Evolutionary conservation across 2,888 invertebrate genomes (phyloP).

Genomic region (Aleiodes alternator): DNA sequence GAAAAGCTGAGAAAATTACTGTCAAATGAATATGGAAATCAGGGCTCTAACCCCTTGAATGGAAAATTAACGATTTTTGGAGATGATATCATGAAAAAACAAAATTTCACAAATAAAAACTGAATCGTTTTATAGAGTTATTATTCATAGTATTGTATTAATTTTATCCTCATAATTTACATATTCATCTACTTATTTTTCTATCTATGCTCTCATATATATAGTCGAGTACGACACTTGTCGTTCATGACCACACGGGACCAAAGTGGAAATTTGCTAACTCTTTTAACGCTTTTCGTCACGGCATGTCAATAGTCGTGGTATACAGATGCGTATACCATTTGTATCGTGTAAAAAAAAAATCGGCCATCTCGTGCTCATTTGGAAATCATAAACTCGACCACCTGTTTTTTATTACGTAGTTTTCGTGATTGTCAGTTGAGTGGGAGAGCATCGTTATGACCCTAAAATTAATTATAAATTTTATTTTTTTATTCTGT

Average conservation of each 20-base stretch:
- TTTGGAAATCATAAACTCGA: conserved; percentile 5
- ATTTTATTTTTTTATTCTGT: background rate
- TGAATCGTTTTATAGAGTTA: background rate
- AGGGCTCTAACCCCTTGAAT: too few species aligned
- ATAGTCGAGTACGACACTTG: conserved; percentile 5
- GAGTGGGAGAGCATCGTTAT: conserved; percentile 5
- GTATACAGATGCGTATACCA: conserved; percentile 5
- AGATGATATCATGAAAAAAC: too few species aligned
- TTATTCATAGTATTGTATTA: background rate
- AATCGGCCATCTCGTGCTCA: conserved; percentile 1
- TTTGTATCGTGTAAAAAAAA: conserved; percentile 7
- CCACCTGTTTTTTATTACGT: conserved; percentile 24
- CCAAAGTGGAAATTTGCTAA: conserved; percentile 32
- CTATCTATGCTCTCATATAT: conserved; percentile 6
- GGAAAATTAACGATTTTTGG: too few species aligned
- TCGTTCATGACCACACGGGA: conserved; percentile 1
- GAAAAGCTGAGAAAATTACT: too few species aligned
- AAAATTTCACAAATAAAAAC: background rate
- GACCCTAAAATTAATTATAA: background rate
- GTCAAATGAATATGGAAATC: too few species aligned
- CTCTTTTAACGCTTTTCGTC: conserved; percentile 25
- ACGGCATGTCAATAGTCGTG: conserved; percentile 30
- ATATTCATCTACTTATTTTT: background rate
- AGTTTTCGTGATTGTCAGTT: background rate
- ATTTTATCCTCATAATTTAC: conserved; percentile 11